Base-by-base conservation (phyloP, 2,888 invertebrate species). In the Achlya flavicornis region DNA sequence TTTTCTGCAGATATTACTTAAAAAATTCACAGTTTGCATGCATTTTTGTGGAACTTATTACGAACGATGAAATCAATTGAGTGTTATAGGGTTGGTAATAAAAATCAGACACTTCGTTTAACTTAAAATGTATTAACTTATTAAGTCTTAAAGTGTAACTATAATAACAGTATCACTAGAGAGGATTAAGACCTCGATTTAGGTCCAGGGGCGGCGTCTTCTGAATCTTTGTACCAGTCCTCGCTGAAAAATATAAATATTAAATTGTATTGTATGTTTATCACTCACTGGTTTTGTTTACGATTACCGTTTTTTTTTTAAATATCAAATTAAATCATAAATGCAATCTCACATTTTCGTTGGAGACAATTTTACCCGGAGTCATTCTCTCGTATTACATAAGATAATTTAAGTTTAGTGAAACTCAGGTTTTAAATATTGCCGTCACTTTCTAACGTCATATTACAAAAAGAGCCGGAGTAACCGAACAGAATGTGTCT, bases 201-300 rank as follows among this genome's bases (percentile, higher is more conserved):
- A 75, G 93, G 89, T 67, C 82, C 87, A 57, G 88, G 84, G 63
- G 92, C 93, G 66, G 95, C 93, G 59, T 96, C 96, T 64, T 97
- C 97, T n/a, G 92, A 77, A 71, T 97, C 97, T 90, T 97, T 97
- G 95, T 97, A 98, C 97, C 97, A 98, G 85, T 98, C 97, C 95
- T 97, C 97, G 81, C 97, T 95, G 90, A 62, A 90, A 94, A 86
- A 71, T 83, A 71, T 82, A 76, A 68, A 68, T 69, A 73, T 74
- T 67, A 67, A 57, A 41, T 65, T 8, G 53, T 19, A 53, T 19
- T 8, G 19, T 46, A 10, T 43, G 12, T 14, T 4, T 14, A 43
- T 26, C 43, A 4, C 1, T 43, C 12, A 14, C 12, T 43, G 4
- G 3, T 14, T 43, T 14, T 43, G 43, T 43, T 46, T n/a, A 5